Evolutionary conservation across 1,140 invertebrate species (phyloP).

Genomic region (Heliconius nattereri): DNA sequence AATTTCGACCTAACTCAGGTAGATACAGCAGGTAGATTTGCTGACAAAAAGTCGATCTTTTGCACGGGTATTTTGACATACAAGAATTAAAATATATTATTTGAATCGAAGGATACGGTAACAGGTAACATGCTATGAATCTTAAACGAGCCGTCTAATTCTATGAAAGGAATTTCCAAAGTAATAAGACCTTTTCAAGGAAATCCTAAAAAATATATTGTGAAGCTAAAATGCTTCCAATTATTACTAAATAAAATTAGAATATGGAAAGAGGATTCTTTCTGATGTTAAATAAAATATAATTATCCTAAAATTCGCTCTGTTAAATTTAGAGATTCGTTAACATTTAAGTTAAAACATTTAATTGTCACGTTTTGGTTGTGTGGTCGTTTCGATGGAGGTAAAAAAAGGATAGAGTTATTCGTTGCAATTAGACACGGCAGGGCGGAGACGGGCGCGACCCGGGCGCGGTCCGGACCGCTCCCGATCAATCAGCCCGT

Average conservation of each 20-base stretch:
- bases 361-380: not conserved
- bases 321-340: not conserved
- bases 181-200: not conserved
- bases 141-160: not conserved
- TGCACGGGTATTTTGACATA: slow-evolving; percentile 4
- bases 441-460: slow-evolving; percentile 53
- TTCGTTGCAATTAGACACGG: slow-evolving; percentile 56
- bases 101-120: not conserved
- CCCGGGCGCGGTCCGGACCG: slow-evolving; percentile 45
- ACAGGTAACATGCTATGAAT: slow-evolving; percentile 2
- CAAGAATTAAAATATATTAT: slow-evolving; percentile 12
- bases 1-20: slow-evolving; percentile 17
- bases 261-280: too few relatives aligned
- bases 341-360: not conserved
- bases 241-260: too few relatives aligned
- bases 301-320: not conserved
- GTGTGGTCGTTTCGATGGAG: not conserved
- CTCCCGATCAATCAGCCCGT: slow-evolving; percentile 59
- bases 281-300: too few relatives aligned
- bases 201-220: not conserved
- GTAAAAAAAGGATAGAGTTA: slow-evolving; percentile 50
- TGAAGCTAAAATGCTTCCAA: not conserved
- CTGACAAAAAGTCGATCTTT: slow-evolving; percentile 19
- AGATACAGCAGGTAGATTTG: slow-evolving; percentile 19
- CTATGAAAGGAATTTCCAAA: not conserved